These are phyloP conservation scores for Albula glossodonta DNA, from an alignment of 2,113 vertebrate species.

Conservation along the genomic window DNA sequence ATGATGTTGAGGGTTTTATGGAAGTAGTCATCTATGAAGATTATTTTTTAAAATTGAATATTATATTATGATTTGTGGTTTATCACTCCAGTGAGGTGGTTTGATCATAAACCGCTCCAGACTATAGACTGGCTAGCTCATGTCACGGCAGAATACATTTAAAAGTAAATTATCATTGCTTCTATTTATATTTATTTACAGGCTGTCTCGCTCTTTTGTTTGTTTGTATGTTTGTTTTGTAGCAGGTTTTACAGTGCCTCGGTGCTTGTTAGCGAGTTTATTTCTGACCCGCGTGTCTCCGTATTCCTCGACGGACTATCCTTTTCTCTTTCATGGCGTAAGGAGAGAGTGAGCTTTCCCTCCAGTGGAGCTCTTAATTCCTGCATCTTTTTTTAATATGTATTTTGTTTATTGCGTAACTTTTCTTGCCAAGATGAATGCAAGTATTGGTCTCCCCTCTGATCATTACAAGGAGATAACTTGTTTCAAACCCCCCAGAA, in stretches of 20 bases:
- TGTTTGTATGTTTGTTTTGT: not conserved
- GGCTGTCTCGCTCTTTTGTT: too few relatives aligned
- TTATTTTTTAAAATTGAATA: not conserved
- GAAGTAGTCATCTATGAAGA: too few relatives aligned
- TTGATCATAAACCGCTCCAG: not conserved
- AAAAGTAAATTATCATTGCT: not conserved
- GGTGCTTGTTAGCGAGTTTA: not conserved
- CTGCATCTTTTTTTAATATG: not conserved
- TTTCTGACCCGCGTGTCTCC: conserved; percentile 10
- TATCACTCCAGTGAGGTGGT: not conserved
- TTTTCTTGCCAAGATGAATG: conserved; percentile 15
- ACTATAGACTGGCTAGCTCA: not conserved
- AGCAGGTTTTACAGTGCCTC: not conserved
- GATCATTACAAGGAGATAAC: conserved; percentile 12
- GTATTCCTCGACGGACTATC: not conserved
- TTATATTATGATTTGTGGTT: not conserved
- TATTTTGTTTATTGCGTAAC: not conserved
- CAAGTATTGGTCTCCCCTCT: not conserved
- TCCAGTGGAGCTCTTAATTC: not conserved
- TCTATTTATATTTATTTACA: too few relatives aligned
- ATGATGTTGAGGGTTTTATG: not conserved
- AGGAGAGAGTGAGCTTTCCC: not conserved
- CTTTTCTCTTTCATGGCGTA: not conserved
- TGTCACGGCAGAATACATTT: not conserved
- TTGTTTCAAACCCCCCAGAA: not conserved